Conservation (phyloP, 2,888 invertebrate species). For the Eulithis testata region DNA sequence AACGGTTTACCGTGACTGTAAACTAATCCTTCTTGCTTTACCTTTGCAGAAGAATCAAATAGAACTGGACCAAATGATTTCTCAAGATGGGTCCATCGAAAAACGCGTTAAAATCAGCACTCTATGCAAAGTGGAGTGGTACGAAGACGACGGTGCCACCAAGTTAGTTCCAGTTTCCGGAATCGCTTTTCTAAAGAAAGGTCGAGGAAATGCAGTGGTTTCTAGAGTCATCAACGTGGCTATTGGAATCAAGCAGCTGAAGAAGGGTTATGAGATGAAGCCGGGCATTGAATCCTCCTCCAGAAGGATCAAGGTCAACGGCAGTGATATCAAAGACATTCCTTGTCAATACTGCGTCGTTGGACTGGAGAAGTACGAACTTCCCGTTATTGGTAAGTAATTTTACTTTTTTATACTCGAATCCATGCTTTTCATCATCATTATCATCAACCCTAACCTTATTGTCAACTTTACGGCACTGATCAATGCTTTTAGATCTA, state of each 20-base stretch:
- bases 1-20: neutral
- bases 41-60: conserved; percentile 76
- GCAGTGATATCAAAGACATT: conserved; percentile 86
- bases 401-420: neutral
- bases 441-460: no score
- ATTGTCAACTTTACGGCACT: no score
- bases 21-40: neutral
- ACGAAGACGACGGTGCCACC: conserved; percentile 85
- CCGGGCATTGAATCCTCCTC: conserved; percentile 87
- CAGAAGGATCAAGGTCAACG: conserved; percentile 86
- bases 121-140: conserved; percentile 88
- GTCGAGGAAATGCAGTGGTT: conserved; percentile 79
- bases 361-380: conserved; percentile 87
- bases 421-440: neutral
- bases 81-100: conserved; percentile 79
- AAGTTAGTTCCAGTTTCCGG: conserved; percentile 86
- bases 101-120: conserved; percentile 86
- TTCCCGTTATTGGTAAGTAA: conserved; percentile 88
- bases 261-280: conserved; percentile 85
- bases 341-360: conserved; percentile 87
- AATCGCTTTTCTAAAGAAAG: conserved; percentile 82
- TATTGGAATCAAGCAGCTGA: conserved; percentile 81
- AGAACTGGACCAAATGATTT: conserved; percentile 76
- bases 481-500: no score
- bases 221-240: conserved; percentile 84